Evolutionary conservation across 2,113 vertebrate genomes (phyloP).

Genomic region (Malurus elegans): DNA sequence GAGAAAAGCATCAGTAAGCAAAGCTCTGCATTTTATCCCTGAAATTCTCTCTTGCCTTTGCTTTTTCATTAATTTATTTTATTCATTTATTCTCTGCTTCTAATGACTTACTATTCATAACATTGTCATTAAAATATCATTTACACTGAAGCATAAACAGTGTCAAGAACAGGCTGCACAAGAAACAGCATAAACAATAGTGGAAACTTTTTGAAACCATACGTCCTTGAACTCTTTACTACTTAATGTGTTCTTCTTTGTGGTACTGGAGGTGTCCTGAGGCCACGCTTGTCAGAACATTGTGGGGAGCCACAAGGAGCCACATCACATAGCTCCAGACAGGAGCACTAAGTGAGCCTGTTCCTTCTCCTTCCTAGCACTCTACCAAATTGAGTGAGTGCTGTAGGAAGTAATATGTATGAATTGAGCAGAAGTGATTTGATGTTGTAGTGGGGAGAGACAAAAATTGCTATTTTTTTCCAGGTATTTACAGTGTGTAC

Average conservation of each 20-base stretch:
- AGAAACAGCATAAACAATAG: background rate
- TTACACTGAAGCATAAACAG: background rate
- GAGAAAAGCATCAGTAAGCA: background rate
- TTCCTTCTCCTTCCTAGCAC: background rate
- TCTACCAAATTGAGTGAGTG: background rate
- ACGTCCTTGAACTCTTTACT: background rate
- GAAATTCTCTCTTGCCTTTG: background rate
- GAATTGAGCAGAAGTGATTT: background rate
- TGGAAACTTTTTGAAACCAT: background rate
- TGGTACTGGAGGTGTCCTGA: background rate
- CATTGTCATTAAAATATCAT: background rate
- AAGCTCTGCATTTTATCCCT: background rate
- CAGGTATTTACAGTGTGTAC: background rate
- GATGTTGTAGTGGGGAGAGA: background rate
- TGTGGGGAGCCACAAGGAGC: background rate
- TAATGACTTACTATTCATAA: background rate
- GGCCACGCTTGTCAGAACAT: background rate
- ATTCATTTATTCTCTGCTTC: background rate
- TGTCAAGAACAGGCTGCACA: background rate
- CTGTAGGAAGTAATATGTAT: background rate
- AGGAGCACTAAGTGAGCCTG: background rate
- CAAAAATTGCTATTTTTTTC: background rate
- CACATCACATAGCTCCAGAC: background rate
- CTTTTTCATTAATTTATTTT: background rate
- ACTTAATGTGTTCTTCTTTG: background rate